Base-by-base conservation (phyloP, 2,888 invertebrate genomes). In the Dastarcus helophoroides region DNA sequence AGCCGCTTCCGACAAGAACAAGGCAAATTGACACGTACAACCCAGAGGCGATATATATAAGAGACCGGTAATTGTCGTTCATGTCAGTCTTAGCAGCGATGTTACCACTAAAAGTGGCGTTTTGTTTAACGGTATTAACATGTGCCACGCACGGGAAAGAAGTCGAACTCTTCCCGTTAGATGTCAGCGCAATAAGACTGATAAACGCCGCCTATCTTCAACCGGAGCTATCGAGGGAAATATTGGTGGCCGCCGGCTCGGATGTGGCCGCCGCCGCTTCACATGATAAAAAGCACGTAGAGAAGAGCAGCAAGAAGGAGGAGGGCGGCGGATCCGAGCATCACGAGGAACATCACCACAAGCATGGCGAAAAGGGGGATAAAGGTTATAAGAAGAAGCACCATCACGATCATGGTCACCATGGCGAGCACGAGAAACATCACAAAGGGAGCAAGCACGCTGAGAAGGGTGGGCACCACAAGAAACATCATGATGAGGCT, bases 401-500 rank as follows among this genome's bases (percentile, higher is more conserved):
- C 43, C 64, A 73, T 42, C 56, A 71, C 36, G 71, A 76, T 46
- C 67, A 71, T 30, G 71, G 68, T 0, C 65, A 68, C 7, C 69
- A 73, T 31, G 73, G 72, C 1, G 65, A 69, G 48, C 68, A 71
- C 41, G 70, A 64, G 1, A 68, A 75, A 36, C 70, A 74, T 16
- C 63, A 65, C 10, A 71, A 75, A 36, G 64, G 61, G 17, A 70
- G 69, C 8, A 67, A 74, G 39, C 71, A 74, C 49, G 68, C 69
- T 11, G 75, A 78, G 34, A 69, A 75, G 9, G 68, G 65, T 0
- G 78, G 77, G 0, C 69, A 75, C 45, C 67, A 71, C 47, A 70
- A 72, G 45, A 70, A 71, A 28, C 69, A 78, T 38, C 74, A 75
- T 49, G 77, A 80, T 48, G 65, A 70, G 36, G 71, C 69, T 2